Evolutionary conservation across 2,888 invertebrate species (phyloP).

Genomic region (Tetranychus piercei): DNA sequence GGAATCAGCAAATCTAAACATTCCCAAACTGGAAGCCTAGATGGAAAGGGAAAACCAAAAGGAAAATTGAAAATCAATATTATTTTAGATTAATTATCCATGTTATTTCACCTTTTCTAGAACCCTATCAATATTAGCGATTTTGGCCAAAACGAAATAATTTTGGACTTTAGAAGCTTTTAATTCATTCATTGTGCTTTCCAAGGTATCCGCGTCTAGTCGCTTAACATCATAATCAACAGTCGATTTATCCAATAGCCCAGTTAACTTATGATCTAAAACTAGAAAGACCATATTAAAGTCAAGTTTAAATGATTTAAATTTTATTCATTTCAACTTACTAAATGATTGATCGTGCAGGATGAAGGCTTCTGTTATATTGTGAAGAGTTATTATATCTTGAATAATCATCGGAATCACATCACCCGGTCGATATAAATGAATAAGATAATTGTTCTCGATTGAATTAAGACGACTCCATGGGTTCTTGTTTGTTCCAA

Average conservation of each 20-base stretch:
- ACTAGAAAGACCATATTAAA: background rate
- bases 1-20: slow-evolving; percentile 1
- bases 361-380: slow-evolving; percentile 76
- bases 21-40: slow-evolving; percentile 4
- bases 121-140: slow-evolving; percentile 49
- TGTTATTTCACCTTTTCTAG: slow-evolving; percentile 36
- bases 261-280: background rate
- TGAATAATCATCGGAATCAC: slow-evolving; percentile 62
- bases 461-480: slow-evolving; percentile 29
- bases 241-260: background rate
- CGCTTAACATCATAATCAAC: background rate
- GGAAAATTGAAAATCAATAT: background rate
- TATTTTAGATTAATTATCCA: background rate
- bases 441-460: slow-evolving; percentile 55
- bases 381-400: slow-evolving; percentile 58
- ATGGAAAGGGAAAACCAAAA: background rate
- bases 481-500: background rate
- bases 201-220: background rate
- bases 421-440: slow-evolving; percentile 67
- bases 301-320: background rate
- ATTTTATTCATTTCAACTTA: slow-evolving; percentile 32
- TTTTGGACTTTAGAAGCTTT: slow-evolving; percentile 68
- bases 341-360: slow-evolving; percentile 71
- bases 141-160: slow-evolving; percentile 61
- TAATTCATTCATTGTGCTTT: slow-evolving; percentile 39